Conservation (phyloP, 1,140 invertebrate genomes). For the Helicorthomorpha holstii region DNA sequence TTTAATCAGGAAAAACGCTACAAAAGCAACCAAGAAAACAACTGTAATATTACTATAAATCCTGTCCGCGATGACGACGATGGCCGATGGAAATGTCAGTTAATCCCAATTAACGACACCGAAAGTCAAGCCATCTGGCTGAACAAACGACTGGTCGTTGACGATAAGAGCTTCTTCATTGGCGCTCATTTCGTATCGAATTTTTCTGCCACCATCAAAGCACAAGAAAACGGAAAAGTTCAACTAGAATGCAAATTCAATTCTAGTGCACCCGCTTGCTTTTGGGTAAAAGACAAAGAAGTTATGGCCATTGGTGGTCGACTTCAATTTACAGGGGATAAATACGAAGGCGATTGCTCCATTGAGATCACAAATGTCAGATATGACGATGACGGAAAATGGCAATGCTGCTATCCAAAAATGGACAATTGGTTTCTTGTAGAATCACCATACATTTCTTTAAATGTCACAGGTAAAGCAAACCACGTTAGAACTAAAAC, state of each 20-base stretch:
- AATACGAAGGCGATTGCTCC: background rate
- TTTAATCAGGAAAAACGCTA: too few relatives aligned
- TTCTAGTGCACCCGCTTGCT: background rate
- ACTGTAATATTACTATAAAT: too few relatives aligned
- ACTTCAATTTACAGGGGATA: background rate
- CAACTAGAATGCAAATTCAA: background rate
- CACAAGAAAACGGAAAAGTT: too few relatives aligned
- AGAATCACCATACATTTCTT: background rate
- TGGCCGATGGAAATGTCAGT: too few relatives aligned
- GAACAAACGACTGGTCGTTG: too few relatives aligned
- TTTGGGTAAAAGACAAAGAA: background rate
- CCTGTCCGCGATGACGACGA: too few relatives aligned
- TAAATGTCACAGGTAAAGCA: background rate
- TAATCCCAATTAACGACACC: too few relatives aligned
- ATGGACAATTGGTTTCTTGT: background rate
- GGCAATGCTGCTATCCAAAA: background rate
- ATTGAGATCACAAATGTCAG: background rate
- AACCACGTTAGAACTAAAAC: background rate
- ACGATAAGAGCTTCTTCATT: too few relatives aligned
- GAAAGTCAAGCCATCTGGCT: too few relatives aligned
- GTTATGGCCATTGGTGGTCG: background rate
- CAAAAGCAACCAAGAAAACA: too few relatives aligned
- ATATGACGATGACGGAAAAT: background rate
- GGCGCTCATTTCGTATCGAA: too few relatives aligned
- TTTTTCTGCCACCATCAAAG: too few relatives aligned